phyloP scores from a whole-genome alignment of 2,113 vertebrate genomes.

The human region GRCh38 chr20:32532001-32532500 shows the following conservation, averaged over 20 bases:
- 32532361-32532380: slow-evolving; percentile 23
- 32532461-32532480: slow-evolving; percentile 16
- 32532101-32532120: background rate
- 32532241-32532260: background rate
- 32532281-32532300: background rate
- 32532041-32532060: background rate
- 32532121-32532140: slow-evolving; percentile 10
- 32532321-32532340: slow-evolving; percentile 34
- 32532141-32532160: background rate
- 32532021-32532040: background rate
- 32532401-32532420: slow-evolving; percentile 51
- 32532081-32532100: background rate
- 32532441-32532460: background rate
- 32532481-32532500: slow-evolving; percentile 36
- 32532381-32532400: background rate
- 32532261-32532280: background rate
- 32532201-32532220: background rate
- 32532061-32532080: background rate
- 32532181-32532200: background rate
- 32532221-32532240: background rate
- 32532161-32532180: slow-evolving; percentile 2
- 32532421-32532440: slow-evolving; percentile 52
- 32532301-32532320: slow-evolving; percentile 16
- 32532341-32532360: slow-evolving; percentile 17
- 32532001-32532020: background rate